Base-by-base conservation (phyloP, 2,797 vertebrate species). In the Sebastes taczanowskii region DNA sequence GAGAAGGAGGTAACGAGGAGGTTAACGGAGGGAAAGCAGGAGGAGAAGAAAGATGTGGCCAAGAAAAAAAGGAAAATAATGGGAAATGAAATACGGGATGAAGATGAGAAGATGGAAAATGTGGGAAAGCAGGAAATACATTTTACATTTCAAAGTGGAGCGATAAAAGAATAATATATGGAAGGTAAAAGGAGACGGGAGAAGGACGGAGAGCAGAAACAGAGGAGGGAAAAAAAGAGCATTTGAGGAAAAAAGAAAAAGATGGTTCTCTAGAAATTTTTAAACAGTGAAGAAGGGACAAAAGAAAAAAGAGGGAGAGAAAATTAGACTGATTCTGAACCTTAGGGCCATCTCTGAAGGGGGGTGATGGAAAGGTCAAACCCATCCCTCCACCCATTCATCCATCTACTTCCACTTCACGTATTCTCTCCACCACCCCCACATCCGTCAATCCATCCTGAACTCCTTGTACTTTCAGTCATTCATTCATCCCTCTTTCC, bases 351-450 rank as follows among this genome's bases (percentile, higher is more conserved):
- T 56, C 23, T 58, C 56, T 71, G 58, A 46, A 52, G 67, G 73
- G 73, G 77, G 81, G 77, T 88, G 77, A 87, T 6, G 27, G 32
- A 75, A 89, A 88, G 83, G 86, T 91, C 82, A 81, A 66, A 80
- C 22, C 64, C 71, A 80, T 85, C 71, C 18, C 29, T 64, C 46
- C 61, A 61, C 49, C 64, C 64, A 69, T 76, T 56, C 65, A 64
- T 79, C 65, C 80, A 78, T 87, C 76, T 64, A 63, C 75, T 74
- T 77, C 71, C 73, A 74, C 27, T 59, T 75, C 82, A 83, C 84
- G 35, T 74, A 38, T 20, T 60, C 38, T 29, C 42, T 52, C 13
- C 71, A 70, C 11, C 62, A 23, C 71, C 46, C 58, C 20, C 22
- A 42, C 29, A 14, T 78, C 83, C 25, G 35, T 82, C 81, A 81